These are phyloP conservation scores for Ligdia adustata DNA, from an alignment of 2,888 invertebrate species.

Conservation along the genomic window DNA sequence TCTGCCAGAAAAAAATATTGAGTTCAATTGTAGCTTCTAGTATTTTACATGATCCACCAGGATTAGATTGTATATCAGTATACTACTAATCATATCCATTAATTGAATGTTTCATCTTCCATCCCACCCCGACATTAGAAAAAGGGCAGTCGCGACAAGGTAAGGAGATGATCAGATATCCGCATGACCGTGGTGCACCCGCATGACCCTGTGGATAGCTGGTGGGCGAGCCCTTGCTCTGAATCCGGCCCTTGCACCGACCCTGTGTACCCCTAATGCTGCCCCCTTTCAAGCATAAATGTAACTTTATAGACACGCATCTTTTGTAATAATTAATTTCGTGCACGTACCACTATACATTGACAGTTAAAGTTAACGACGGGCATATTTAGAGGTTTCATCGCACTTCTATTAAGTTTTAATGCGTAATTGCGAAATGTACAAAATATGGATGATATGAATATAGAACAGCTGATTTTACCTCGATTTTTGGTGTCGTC, in stretches of 20 bases:
- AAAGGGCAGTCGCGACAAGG: constrained; percentile 95
- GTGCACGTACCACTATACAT: too few relatives aligned
- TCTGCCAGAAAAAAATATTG: constrained; percentile 11
- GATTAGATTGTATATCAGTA: constrained; percentile 21
- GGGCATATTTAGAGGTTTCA: too few relatives aligned
- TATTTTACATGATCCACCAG: constrained; percentile 5
- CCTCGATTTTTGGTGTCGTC: too few relatives aligned
- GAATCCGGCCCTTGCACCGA: constrained; percentile 42
- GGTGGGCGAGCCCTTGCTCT: constrained; percentile 32
- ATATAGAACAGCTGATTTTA: too few relatives aligned
- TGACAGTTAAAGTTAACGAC: too few relatives aligned
- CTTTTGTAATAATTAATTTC: neutral
- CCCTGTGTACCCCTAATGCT: constrained; percentile 36
- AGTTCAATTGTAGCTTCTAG: constrained; percentile 10
- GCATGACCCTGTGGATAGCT: constrained; percentile 72
- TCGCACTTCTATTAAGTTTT: too few relatives aligned
- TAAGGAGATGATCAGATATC: constrained; percentile 81
- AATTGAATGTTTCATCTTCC: constrained; percentile 83
- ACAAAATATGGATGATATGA: too few relatives aligned
- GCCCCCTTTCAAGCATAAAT: constrained; percentile 1
- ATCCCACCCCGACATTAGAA: constrained; percentile 87
- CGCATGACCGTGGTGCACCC: constrained; percentile 76
- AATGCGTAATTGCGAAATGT: too few relatives aligned
- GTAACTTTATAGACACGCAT: constrained; percentile 23
- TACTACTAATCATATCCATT: constrained; percentile 66